Conservation (phyloP, 1,140 invertebrate genomes). For the Megalopta genalis region DNA sequence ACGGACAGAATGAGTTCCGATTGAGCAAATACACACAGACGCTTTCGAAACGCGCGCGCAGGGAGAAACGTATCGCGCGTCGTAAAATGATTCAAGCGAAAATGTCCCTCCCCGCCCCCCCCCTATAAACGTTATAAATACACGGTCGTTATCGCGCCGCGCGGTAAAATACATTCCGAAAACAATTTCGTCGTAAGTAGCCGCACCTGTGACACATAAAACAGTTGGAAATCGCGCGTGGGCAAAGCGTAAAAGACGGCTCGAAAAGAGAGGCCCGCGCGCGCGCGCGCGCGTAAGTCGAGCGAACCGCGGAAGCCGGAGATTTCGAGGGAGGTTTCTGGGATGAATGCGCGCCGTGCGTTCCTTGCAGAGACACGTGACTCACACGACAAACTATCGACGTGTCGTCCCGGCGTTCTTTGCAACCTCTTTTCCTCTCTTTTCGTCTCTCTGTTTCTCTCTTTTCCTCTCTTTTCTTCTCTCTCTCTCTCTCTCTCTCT, state of each 20-base stretch:
- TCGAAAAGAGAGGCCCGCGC: constrained; percentile 1
- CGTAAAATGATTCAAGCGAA: neutral
- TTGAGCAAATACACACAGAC: too few species aligned
- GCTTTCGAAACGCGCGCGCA: too few species aligned
- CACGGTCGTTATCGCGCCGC: neutral
- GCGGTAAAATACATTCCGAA: constrained; percentile 12
- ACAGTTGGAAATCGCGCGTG: constrained; percentile 14
- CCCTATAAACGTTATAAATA: constrained; percentile 15
- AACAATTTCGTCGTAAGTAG: constrained; percentile 25
- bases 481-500: constrained; percentile 2
- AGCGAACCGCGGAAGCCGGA: constrained; percentile 6
- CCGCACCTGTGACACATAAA: constrained; percentile 53
- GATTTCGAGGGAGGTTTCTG: constrained; percentile 12
- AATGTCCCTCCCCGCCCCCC: too few species aligned
- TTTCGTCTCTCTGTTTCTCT: neutral
- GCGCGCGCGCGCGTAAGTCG: too few species aligned
- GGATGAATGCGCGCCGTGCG: constrained; percentile 21
- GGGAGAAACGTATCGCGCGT: too few species aligned
- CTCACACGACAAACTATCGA: constrained; percentile 57
- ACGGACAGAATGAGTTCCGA: neutral
- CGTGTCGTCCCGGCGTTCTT: constrained; percentile 26
- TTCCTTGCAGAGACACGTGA: constrained; percentile 34
- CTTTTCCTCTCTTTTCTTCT: too few species aligned
- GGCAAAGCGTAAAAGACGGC: constrained; percentile 4
- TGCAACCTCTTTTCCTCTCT: constrained; percentile 10